These are phyloP conservation scores for Urophycis tenuis DNA, from an alignment of 2,797 vertebrate species.

Conservation along the genomic window DNA sequence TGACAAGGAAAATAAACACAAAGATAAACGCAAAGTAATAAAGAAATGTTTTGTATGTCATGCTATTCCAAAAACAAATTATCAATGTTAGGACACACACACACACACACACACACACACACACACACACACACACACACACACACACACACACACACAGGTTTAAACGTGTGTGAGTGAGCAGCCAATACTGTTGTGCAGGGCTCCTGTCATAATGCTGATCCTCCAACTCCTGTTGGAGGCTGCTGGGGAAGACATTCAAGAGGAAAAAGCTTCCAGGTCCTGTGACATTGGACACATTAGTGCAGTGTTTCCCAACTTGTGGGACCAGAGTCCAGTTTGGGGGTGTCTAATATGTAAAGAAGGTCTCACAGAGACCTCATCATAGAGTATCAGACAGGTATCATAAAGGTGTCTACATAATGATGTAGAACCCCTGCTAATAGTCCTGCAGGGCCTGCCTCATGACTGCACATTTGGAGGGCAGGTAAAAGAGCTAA, in stretches of 20 bases:
- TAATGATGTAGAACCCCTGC: background rate
- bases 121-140: constrained; percentile 5
- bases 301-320: background rate
- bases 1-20: background rate
- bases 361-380: background rate
- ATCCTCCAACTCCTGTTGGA: background rate
- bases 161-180: no score
- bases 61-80: background rate
- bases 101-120: background rate
- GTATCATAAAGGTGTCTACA: constrained; percentile 6
- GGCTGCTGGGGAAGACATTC: background rate
- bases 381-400: no score
- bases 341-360: background rate
- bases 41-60: no score
- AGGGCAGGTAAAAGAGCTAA: background rate
- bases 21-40: background rate
- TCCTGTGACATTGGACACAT: background rate
- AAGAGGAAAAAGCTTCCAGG: background rate
- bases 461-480: background rate
- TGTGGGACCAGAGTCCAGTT: background rate
- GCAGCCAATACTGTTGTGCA: background rate
- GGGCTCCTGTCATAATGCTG: background rate
- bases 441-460: background rate
- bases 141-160: constrained; percentile 16
- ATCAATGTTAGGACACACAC: constrained; percentile 4